phyloP scores from a whole-genome alignment of 2,888 invertebrate genomes.

The Flexamia atlantica region DNA sequence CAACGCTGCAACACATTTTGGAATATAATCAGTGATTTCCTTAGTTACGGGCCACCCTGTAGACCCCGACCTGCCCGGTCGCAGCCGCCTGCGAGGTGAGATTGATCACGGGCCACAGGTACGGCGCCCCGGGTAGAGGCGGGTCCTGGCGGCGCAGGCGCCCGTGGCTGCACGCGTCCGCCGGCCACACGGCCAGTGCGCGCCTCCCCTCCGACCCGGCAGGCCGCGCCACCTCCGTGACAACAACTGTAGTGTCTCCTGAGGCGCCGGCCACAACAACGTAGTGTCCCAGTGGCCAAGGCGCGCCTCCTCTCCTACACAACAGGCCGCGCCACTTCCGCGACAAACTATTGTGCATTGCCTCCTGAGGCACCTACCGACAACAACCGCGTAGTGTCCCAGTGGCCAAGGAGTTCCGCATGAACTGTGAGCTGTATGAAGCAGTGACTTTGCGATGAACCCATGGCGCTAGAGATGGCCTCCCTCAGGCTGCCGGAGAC shows the following conservation, averaged over 20 bases:
- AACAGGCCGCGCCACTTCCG: not conserved
- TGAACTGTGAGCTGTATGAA: slow-evolving; percentile 61
- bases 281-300: not conserved
- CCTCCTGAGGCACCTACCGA: not conserved
- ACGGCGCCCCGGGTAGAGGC: slow-evolving; percentile 43
- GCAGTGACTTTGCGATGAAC: slow-evolving; percentile 58
- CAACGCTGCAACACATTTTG: too few species aligned
- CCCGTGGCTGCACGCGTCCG: not conserved
- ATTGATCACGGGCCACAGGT: slow-evolving; percentile 56
- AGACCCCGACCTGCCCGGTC: slow-evolving; percentile 10
- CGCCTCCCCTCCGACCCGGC: not conserved
- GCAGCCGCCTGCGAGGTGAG: slow-evolving; percentile 22
- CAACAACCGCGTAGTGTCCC: not conserved
- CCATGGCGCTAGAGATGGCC: slow-evolving; percentile 74
- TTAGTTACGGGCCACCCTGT: too few species aligned
- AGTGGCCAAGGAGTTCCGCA: too few species aligned
- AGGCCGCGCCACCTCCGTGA: too few species aligned
- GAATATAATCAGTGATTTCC: too few species aligned
- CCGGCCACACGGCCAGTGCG: slow-evolving; percentile 8
- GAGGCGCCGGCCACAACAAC: not conserved
- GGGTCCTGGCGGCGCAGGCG: slow-evolving; percentile 43
- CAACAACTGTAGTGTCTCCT: too few species aligned
- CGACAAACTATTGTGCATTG: not conserved
- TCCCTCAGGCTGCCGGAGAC: slow-evolving; percentile 76
- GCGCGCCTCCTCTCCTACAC: too few species aligned